phyloP scores from a whole-genome alignment of 2,888 invertebrate species.

The Gortyna flavago region DNA sequence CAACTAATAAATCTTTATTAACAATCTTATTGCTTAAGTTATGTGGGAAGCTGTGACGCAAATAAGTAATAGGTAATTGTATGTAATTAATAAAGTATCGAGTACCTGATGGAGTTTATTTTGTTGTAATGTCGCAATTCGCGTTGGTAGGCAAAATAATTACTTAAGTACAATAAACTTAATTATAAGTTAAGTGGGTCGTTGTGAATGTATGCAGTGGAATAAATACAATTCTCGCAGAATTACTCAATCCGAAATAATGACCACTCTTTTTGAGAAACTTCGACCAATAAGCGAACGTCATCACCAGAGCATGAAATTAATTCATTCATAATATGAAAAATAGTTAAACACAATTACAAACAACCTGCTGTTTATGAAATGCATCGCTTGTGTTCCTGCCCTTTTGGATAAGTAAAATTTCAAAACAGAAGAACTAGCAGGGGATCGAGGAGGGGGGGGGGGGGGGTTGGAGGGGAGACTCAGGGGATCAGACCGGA shows the following conservation, averaged over 20 bases:
- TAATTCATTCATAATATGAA: too few relatives aligned
- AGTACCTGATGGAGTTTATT: slow-evolving; percentile 14
- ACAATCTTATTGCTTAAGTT: slow-evolving; percentile 28
- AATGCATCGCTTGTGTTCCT: not conserved
- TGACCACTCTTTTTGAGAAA: not conserved
- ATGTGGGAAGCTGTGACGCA: slow-evolving; percentile 48
- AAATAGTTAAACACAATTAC: not conserved
- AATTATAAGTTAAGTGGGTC: not conserved
- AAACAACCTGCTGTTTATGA: not conserved
- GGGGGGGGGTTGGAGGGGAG: too few relatives aligned
- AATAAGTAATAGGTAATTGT: slow-evolving; percentile 18
- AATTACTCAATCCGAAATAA: not conserved
- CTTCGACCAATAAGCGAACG: not conserved
- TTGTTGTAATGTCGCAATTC: slow-evolving; percentile 28
- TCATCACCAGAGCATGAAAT: not conserved
- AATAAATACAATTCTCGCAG: not conserved
- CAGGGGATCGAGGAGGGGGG: too few relatives aligned
- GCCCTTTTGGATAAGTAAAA: too few relatives aligned
- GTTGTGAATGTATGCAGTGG: not conserved
- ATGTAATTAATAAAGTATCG: slow-evolving; percentile 24
- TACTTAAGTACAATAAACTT: slow-evolving; percentile 16
- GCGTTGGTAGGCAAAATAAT: slow-evolving; percentile 9
- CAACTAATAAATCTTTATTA: slow-evolving; percentile 56
- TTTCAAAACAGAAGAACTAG: too few relatives aligned
- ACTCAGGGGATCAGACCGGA: too few relatives aligned